phyloP scores from a whole-genome alignment of 2,888 invertebrate genomes.

The Caenorhabditis uteleia region DNA sequence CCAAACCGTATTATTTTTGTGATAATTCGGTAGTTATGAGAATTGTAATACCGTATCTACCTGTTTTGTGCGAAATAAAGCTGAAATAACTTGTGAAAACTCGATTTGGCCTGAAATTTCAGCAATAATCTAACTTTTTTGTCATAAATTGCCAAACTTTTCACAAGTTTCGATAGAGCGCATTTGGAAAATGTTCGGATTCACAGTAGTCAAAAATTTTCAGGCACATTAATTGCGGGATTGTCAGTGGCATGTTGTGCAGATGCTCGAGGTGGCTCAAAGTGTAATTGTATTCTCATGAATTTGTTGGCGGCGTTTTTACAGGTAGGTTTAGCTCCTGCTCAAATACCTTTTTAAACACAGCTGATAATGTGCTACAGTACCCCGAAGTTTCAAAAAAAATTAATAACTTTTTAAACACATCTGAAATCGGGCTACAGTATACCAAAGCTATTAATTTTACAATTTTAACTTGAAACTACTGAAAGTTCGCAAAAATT shows the following conservation, averaged over 20 bases:
- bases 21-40: too few species aligned
- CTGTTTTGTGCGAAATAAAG: conserved; percentile 1
- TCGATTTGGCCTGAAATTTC: too few species aligned
- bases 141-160: too few species aligned
- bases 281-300: conserved; percentile 70
- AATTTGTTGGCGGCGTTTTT: conserved; percentile 71
- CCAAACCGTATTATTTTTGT: too few species aligned
- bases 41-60: too few species aligned
- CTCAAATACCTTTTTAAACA: too few species aligned
- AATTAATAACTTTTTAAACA: conserved; percentile 6
- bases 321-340: conserved; percentile 31
- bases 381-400: not conserved
- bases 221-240: conserved; percentile 51
- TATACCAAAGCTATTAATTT: not conserved
- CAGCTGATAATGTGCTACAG: too few species aligned
- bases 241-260: conserved; percentile 46
- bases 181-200: not conserved
- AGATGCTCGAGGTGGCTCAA: conserved; percentile 44
- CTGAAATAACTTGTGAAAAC: not conserved
- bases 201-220: conserved; percentile 3
- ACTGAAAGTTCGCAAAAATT: too few species aligned
- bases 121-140: too few species aligned
- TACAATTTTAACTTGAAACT: too few species aligned
- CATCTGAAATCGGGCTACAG: not conserved
- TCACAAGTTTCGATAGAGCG: too few species aligned